Conservation (phyloP, 2,888 invertebrate genomes). For the Drosophila stalkeri region DNA sequence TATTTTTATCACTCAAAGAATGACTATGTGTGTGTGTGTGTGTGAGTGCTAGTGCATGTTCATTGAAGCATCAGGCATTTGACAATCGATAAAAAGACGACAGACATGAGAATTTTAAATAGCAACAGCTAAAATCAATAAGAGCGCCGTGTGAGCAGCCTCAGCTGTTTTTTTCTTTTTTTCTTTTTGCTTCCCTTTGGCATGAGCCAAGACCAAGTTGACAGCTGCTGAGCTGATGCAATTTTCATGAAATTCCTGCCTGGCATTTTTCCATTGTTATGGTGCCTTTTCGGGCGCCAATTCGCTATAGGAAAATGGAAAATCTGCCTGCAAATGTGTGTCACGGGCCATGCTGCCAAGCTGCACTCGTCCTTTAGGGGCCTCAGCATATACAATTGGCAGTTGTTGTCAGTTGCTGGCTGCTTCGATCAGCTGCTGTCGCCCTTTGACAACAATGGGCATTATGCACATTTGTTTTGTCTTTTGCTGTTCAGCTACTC, state of each 20-base stretch:
- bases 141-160: constrained; percentile 8
- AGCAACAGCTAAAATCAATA: constrained; percentile 52
- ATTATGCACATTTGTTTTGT: constrained; percentile 35
- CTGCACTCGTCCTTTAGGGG: constrained; percentile 16
- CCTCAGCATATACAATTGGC: constrained; percentile 46
- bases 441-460: constrained; percentile 57
- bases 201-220: constrained; percentile 52
- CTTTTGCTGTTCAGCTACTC: constrained; percentile 16
- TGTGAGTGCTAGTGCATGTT: constrained; percentile 9
- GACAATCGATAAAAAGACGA: constrained; percentile 31
- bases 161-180: not conserved
- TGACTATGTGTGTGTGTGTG: not conserved
- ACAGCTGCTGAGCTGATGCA: constrained; percentile 74
- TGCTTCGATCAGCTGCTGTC: constrained; percentile 70
- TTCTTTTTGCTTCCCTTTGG: constrained; percentile 20
- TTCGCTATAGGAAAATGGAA: constrained; percentile 33
- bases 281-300: constrained; percentile 69
- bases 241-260: constrained; percentile 52
- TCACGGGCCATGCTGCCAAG: constrained; percentile 63
- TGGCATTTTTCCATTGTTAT: constrained; percentile 21
- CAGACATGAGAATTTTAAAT: constrained; percentile 39
- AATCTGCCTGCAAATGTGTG: constrained; percentile 62
- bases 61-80: constrained; percentile 26
- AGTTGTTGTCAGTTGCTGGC: constrained; percentile 34
- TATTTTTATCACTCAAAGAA: constrained; percentile 33